Conservation (phyloP, 2,797 vertebrate species). For the Leptodactylus fallax region DNA sequence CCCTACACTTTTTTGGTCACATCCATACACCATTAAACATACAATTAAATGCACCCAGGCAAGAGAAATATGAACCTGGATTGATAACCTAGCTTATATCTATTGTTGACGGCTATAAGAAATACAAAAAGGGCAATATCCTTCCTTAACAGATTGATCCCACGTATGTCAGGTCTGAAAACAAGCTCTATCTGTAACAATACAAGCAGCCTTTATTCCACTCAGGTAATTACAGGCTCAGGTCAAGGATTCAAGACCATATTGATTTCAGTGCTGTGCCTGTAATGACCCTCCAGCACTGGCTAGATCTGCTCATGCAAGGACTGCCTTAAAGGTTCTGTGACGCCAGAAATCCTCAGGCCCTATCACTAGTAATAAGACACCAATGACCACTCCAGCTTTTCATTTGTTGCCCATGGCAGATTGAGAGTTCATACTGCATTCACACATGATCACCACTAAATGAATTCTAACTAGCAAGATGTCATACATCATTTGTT, state of each 20-base stretch:
- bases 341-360: slow-evolving; percentile 73
- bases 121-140: slow-evolving; percentile 68
- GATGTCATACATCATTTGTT: not conserved
- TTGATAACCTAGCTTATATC: slow-evolving; percentile 71
- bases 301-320: slow-evolving; percentile 77
- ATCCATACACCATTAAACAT: slow-evolving; percentile 48
- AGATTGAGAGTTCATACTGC: slow-evolving; percentile 77
- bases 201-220: slow-evolving; percentile 88
- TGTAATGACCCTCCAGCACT: slow-evolving; percentile 80
- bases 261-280: slow-evolving; percentile 82
- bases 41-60: slow-evolving; percentile 43
- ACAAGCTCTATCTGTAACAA: slow-evolving; percentile 82
- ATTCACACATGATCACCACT: slow-evolving; percentile 77
- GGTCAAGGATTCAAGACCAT: slow-evolving; percentile 79
- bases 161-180: slow-evolving; percentile 74
- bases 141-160: slow-evolving; percentile 72
- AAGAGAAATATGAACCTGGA: slow-evolving; percentile 77
- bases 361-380: slow-evolving; percentile 74
- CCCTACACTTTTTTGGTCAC: not conserved
- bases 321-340: slow-evolving; percentile 78
- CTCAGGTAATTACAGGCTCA: slow-evolving; percentile 89
- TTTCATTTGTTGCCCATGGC: slow-evolving; percentile 78
- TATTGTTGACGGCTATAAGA: slow-evolving; percentile 67
- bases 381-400: slow-evolving; percentile 70
- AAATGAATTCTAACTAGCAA: not conserved